phyloP scores from a whole-genome alignment of 2,113 vertebrate species.

The Anguilla japonica region DNA sequence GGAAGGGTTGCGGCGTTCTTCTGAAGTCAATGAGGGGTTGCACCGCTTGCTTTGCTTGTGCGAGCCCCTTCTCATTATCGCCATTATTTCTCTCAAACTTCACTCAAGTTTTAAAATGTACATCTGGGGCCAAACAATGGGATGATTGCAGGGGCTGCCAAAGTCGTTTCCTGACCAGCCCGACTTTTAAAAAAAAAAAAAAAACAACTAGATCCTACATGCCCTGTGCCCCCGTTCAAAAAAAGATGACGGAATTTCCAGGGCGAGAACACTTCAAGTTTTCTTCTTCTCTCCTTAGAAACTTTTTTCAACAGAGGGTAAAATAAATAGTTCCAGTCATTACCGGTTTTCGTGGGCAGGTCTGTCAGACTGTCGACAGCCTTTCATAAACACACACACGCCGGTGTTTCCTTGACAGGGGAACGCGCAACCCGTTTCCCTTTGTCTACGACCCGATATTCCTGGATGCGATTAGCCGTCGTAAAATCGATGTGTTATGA shows the following conservation, averaged over 20 bases:
- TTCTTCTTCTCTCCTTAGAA: not conserved
- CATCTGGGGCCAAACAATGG: not conserved
- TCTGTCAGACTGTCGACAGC: not conserved
- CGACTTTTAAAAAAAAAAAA: not conserved
- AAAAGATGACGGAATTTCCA: not conserved
- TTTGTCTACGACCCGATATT: not conserved
- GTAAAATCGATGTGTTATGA: conserved; percentile 7
- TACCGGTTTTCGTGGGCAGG: not conserved
- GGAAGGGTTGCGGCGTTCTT: not conserved
- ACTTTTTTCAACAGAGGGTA: not conserved
- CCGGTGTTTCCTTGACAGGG: too few relatives aligned
- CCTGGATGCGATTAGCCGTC: conserved; percentile 14
- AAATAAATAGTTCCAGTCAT: not conserved
- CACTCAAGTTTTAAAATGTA: not conserved
- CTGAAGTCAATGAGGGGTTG: not conserved
- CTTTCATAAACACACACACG: not conserved
- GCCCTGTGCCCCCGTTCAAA: not conserved
- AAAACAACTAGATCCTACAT: not conserved
- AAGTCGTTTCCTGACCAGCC: not conserved
- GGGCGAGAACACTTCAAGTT: not conserved
- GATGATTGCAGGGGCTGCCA: not conserved
- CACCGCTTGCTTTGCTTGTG: not conserved
- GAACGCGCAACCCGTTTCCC: not conserved
- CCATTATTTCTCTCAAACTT: not conserved
- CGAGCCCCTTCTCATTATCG: not conserved